These are phyloP conservation scores for Apoderus coryli DNA, from an alignment of 2,888 invertebrate genomes.

Conservation along the genomic window DNA sequence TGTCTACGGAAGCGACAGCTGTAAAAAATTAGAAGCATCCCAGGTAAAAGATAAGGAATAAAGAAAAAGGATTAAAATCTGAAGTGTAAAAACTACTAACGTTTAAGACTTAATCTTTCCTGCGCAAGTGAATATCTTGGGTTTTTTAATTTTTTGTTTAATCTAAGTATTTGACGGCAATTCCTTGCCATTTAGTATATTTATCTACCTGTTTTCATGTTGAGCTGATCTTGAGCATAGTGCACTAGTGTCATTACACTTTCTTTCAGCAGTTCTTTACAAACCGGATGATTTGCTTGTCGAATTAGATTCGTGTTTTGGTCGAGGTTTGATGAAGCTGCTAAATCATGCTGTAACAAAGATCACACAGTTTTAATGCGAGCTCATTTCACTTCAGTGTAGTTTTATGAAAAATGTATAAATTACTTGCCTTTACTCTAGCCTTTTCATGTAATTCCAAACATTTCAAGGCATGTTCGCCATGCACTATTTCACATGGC, in stretches of 20 bases:
- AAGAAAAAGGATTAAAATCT: no score
- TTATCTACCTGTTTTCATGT: slow-evolving; percentile 1
- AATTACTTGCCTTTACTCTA: background rate
- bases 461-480: background rate
- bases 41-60: no score
- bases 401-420: background rate
- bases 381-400: no score
- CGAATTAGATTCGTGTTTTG: no score
- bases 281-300: background rate
- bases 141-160: slow-evolving; percentile 2
- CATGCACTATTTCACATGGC: background rate
- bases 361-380: no score
- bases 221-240: background rate
- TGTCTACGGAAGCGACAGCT: slow-evolving; percentile 13
- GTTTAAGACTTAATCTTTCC: no score
- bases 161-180: no score
- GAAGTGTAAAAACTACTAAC: no score
- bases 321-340: no score
- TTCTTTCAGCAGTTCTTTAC: slow-evolving; percentile 2
- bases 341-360: no score
- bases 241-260: background rate
- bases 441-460: background rate
- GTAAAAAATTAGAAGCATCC: slow-evolving; percentile 4
- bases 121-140: no score
- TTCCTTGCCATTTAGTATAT: background rate